phyloP scores from a whole-genome alignment of 2,113 vertebrate genomes.

The Camarhynchus parvulus region DNA sequence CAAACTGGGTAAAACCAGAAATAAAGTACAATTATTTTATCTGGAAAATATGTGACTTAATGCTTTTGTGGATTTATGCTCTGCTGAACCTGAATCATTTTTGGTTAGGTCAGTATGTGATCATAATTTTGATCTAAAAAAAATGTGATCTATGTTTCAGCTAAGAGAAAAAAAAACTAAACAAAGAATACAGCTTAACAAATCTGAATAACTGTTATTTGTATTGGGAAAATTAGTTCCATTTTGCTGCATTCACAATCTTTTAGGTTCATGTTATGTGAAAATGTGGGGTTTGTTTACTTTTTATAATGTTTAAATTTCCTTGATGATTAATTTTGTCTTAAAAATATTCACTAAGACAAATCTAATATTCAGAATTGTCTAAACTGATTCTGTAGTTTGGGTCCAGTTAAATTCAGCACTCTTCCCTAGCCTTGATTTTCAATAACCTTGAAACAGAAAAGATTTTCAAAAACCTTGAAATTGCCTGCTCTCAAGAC shows the following conservation, averaged over 20 bases:
- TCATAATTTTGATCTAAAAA: not conserved
- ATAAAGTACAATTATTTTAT: not conserved
- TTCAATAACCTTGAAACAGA: not conserved
- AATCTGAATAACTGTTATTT: not conserved
- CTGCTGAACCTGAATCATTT: slow-evolving; percentile 24
- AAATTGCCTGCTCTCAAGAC: not conserved
- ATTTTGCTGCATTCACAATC: not conserved
- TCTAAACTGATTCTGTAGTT: not conserved
- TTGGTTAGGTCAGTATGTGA: not conserved
- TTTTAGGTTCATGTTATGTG: not conserved
- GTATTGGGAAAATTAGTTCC: not conserved
- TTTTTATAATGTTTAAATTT: not conserved
- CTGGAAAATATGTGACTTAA: slow-evolving; percentile 21
- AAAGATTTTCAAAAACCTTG: not conserved
- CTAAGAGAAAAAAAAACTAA: not conserved
- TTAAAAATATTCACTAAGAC: not conserved
- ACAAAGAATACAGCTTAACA: not conserved
- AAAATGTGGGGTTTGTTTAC: not conserved
- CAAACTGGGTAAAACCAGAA: not conserved
- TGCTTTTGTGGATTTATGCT: slow-evolving; percentile 29
- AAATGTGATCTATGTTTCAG: not conserved
- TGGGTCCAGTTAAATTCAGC: not conserved
- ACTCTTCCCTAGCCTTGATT: not conserved
- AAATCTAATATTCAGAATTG: not conserved
- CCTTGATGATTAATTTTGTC: not conserved